These are phyloP conservation scores for Probaryconus sp. DNA, from an alignment of 1,140 invertebrate species.

Conservation along the genomic window DNA sequence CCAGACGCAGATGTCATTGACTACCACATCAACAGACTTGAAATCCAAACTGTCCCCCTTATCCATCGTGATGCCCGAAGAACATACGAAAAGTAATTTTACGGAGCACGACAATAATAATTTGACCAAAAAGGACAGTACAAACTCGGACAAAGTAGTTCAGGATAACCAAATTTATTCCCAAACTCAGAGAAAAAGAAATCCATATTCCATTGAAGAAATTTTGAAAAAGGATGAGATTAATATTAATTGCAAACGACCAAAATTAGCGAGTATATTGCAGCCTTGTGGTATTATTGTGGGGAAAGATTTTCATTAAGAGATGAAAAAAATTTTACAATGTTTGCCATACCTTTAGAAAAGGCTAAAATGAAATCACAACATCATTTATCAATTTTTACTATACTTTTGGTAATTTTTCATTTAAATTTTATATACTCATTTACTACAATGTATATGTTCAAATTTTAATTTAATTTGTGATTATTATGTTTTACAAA, in stretches of 20 bases:
- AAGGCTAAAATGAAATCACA: too few relatives aligned
- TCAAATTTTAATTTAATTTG: too few relatives aligned
- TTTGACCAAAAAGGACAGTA: constrained; percentile 8
- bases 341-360: too few relatives aligned
- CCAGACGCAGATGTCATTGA: constrained; percentile 57
- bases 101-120: constrained; percentile 33
- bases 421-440: too few relatives aligned
- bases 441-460: too few relatives aligned
- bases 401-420: too few relatives aligned
- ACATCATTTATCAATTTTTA: too few relatives aligned
- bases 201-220: constrained; percentile 92
- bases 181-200: constrained; percentile 81
- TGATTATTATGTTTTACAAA: too few relatives aligned
- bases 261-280: constrained; percentile 69
- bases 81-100: constrained; percentile 32
- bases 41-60: constrained; percentile 33
- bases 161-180: constrained; percentile 62
- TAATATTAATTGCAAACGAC: constrained; percentile 67
- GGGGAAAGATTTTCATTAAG: constrained; percentile 67
- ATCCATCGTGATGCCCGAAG: constrained; percentile 36
- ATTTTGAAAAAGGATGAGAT: constrained; percentile 88
- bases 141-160: constrained; percentile 50
- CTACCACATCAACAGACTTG: constrained; percentile 34
- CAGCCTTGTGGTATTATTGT: constrained; percentile 76
- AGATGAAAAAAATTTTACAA: not conserved